Evolutionary conservation across 1,140 invertebrate genomes (phyloP).

Genomic region (Temnothorax nylanderi): DNA sequence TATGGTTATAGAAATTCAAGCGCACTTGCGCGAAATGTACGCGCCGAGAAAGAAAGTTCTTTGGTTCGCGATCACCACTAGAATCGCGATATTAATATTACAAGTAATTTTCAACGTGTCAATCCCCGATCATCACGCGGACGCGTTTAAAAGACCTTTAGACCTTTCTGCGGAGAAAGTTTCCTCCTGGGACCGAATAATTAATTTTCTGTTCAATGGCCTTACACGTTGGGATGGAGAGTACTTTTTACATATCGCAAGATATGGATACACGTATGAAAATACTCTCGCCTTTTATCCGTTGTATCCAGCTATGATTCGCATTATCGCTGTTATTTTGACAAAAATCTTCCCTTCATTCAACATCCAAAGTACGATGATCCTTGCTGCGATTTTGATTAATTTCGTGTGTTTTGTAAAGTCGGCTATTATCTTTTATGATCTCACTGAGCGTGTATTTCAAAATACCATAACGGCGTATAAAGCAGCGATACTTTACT

Average conservation of each 20-base stretch:
- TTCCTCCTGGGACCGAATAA: slow-evolving; percentile 87
- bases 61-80: slow-evolving; percentile 87
- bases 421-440: slow-evolving; percentile 90
- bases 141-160: slow-evolving; percentile 89
- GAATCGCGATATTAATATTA: slow-evolving; percentile 86
- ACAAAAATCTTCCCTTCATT: slow-evolving; percentile 79
- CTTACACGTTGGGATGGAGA: slow-evolving; percentile 97
- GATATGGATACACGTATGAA: slow-evolving; percentile 97
- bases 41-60: slow-evolving; percentile 85
- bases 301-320: slow-evolving; percentile 91
- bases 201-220: slow-evolving; percentile 90
- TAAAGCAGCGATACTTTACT: slow-evolving; percentile 92
- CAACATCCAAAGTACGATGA: slow-evolving; percentile 87
- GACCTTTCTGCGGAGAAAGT: slow-evolving; percentile 84
- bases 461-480: slow-evolving; percentile 90
- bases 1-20: neutral
- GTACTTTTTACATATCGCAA: slow-evolving; percentile 97
- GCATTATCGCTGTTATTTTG: slow-evolving; percentile 81
- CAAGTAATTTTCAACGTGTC: slow-evolving; percentile 90
- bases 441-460: slow-evolving; percentile 89
- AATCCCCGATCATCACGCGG: slow-evolving; percentile 92
- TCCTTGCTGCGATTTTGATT: slow-evolving; percentile 90
- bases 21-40: slow-evolving; percentile 71
- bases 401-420: slow-evolving; percentile 93
- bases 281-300: slow-evolving; percentile 97